These are phyloP conservation scores for Byasa hedistus DNA, from an alignment of 2,888 invertebrate species.

Conservation along the genomic window DNA sequence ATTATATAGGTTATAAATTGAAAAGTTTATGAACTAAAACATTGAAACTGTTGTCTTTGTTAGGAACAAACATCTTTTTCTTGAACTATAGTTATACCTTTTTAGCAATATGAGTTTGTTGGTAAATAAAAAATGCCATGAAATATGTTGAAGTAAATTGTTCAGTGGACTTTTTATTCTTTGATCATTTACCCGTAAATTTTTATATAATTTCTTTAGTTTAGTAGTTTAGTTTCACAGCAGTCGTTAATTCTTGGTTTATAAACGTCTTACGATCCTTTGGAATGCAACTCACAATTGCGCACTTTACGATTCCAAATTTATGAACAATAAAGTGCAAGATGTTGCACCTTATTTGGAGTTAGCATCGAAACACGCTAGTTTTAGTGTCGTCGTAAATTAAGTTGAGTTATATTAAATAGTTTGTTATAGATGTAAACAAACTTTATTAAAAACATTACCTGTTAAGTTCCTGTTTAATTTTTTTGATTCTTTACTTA, in stretches of 20 bases:
- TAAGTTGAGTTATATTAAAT: background rate
- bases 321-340: slow-evolving; percentile 37
- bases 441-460: background rate
- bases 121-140: too few species aligned
- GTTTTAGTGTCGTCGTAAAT: slow-evolving; percentile 2
- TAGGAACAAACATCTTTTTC: too few species aligned
- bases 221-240: background rate
- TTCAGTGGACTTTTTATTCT: too few species aligned
- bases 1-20: too few species aligned
- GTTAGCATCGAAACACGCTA: slow-evolving; percentile 27
- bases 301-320: slow-evolving; percentile 34
- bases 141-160: too few species aligned
- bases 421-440: background rate
- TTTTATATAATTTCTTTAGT: background rate
- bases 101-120: too few species aligned
- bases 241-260: slow-evolving; percentile 16
- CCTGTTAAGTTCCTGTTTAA: background rate
- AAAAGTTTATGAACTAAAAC: too few species aligned
- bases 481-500: background rate
- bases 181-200: background rate
- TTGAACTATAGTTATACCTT: too few species aligned
- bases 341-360: slow-evolving; percentile 35
- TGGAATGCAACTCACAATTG: slow-evolving; percentile 36
- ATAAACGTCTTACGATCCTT: slow-evolving; percentile 17
- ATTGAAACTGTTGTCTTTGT: too few species aligned